A percentile compares a stretch with the other conserved stretches of the same genome.
phyloP scores from a whole-genome alignment of 2,113 vertebrate genomes.

The Eublepharis macularius region DNA sequence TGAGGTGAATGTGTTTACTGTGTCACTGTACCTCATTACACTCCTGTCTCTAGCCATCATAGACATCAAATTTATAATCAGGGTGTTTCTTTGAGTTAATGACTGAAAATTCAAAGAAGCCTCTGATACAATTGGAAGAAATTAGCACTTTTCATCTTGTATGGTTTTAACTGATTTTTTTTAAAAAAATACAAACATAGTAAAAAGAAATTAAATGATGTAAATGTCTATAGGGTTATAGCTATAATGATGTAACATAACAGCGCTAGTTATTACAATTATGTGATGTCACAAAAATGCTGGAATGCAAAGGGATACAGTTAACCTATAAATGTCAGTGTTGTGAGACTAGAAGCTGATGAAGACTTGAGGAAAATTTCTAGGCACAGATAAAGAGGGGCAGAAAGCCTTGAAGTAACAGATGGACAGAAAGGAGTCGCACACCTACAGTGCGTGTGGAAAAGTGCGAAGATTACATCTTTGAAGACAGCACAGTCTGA shows the following conservation, averaged over 20 bases:
- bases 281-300: conserved; percentile 52
- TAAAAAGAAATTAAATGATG: conserved; percentile 31
- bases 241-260: conserved; percentile 26
- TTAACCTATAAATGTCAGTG: conserved; percentile 49
- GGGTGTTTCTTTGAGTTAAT: neutral
- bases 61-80: neutral
- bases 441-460: conserved; percentile 42
- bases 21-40: conserved; percentile 1
- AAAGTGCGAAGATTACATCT: neutral
- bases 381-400: neutral
- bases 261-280: conserved; percentile 50
- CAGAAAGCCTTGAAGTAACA: conserved; percentile 52
- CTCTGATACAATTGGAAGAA: conserved; percentile 15
- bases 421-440: conserved; percentile 53
- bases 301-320: conserved; percentile 39
- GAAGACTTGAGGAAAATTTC: conserved; percentile 52
- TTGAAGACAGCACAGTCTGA: conserved; percentile 54
- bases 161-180: conserved; percentile 22
- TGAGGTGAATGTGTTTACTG: neutral
- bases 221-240: conserved; percentile 31
- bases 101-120: conserved; percentile 18
- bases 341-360: conserved; percentile 48
- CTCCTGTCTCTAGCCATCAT: neutral
- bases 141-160: neutral
- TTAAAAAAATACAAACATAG: neutral